Evolutionary conservation across 2,113 vertebrate species (phyloP), one percentile per base, ranked within the genome.

Genomic region (Neolamprologus tretocephalus): DNA sequence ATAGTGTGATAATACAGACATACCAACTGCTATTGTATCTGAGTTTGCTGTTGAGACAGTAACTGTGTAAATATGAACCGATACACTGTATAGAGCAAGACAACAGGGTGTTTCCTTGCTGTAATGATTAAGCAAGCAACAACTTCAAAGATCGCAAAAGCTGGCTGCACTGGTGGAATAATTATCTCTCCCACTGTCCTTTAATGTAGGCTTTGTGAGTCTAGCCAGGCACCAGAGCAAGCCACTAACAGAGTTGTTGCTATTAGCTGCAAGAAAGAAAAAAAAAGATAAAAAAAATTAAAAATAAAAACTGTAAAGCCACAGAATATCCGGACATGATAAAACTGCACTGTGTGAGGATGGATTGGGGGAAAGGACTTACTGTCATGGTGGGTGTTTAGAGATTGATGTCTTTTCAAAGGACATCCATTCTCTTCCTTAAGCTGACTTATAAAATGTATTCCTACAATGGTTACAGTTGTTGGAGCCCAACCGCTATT

Each of bases 141-240:
- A 84, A 86, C 88, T 87, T 94, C 93, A 96, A 94, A 94, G 82
- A 80, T 49, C 26, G 53, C 57, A 61, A 21, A 78, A 79, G 90
- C 89, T 84, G 84, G 86, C 53, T 92, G 86, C 88, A 92, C 91
- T 89, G 83, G 83, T 89, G 84, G 86, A 91, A 95, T 92, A 83
- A 94, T 93, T 89, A 93, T 85, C 87, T 89, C 86, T 89, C 90
- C 89, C 79, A 91, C 81, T 40, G 83, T 85, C 86, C 87, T 95
- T 94, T 93, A 83, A 94, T 94, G 87, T 93, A 47, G 81, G 89
- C 86, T 93, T 93, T 93, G 90, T 92, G 82, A 89, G 89, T 92
- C 86, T 78, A 86, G 89, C 87, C 88, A 92, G 79, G 57, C 86
- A 88, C 88, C 86, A 82, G 80, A 26, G 12, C 80, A 45, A 87